phyloP scores from a whole-genome alignment of 2,797 vertebrate genomes.

The Amphiprion clarkii region DNA sequence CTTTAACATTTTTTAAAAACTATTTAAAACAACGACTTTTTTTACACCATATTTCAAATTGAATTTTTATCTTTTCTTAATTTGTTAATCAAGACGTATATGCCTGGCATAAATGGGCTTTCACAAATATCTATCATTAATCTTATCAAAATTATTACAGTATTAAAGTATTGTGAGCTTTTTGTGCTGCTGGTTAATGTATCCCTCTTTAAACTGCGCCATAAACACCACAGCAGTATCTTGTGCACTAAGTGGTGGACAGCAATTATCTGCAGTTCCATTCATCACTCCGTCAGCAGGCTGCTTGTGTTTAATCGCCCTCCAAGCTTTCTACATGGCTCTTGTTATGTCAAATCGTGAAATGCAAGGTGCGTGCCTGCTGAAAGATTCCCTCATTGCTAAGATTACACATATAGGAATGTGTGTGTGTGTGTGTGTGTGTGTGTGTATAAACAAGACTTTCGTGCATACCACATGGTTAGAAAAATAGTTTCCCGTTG shows the following conservation, averaged over 20 bases:
- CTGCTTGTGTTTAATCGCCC: constrained; percentile 30
- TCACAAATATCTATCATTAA: too few species aligned
- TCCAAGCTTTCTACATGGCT: constrained; percentile 26
- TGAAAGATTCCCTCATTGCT: constrained; percentile 41
- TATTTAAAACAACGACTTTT: too few species aligned
- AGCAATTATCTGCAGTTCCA: constrained; percentile 25
- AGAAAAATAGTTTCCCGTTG: constrained; percentile 55
- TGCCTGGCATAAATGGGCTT: too few species aligned
- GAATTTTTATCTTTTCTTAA: too few species aligned
- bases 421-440: background rate
- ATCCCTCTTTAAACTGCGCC: too few species aligned
- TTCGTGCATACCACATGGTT: constrained; percentile 47
- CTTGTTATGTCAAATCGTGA: constrained; percentile 33
- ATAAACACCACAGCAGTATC: too few species aligned
- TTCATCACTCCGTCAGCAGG: constrained; percentile 34
- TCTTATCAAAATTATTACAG: too few species aligned
- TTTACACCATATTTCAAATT: too few species aligned
- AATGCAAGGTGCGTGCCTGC: constrained; percentile 34
- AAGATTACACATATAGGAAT: constrained; percentile 36
- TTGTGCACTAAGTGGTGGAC: background rate
- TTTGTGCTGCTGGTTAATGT: too few species aligned
- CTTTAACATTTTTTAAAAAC: too few species aligned
- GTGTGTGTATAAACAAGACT: constrained; percentile 52
- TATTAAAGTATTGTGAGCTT: too few species aligned
- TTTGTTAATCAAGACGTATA: too few species aligned